These are phyloP conservation scores for Cossypha heuglini DNA, from an alignment of 2,797 vertebrate genomes.

Conservation along the genomic window DNA sequence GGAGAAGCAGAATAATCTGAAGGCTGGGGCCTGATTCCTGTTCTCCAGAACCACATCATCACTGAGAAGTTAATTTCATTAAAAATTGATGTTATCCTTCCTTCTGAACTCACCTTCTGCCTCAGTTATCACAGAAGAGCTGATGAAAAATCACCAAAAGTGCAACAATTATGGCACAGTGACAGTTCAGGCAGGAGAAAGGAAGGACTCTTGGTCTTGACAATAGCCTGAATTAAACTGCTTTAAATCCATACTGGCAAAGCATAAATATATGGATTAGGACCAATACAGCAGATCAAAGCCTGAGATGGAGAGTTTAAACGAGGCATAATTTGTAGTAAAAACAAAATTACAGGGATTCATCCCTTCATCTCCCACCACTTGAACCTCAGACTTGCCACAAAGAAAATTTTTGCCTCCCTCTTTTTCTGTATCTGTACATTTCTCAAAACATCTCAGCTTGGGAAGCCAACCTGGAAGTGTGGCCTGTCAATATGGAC, in stretches of 20 bases:
- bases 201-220: neutral
- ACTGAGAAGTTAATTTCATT: neutral
- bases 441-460: neutral
- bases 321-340: neutral
- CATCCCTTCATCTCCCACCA: neutral
- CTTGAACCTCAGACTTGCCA: neutral
- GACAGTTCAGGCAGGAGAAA: neutral
- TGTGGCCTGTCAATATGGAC: fast-evolving
- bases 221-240: neutral
- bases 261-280: neutral
- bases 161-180: neutral
- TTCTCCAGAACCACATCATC: neutral
- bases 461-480: neutral
- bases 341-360: neutral
- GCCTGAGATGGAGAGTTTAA: neutral
- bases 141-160: neutral
- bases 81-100: neutral
- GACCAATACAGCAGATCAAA: neutral
- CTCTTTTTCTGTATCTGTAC: neutral
- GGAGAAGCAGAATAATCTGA: neutral
- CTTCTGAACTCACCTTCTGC: neutral
- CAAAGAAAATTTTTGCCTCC: neutral
- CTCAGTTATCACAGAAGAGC: neutral
- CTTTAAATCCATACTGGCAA: neutral
- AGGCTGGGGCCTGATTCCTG: neutral